Evolutionary conservation across 1,140 invertebrate species (phyloP).

Genomic region (Lutraria rhynchaena): DNA sequence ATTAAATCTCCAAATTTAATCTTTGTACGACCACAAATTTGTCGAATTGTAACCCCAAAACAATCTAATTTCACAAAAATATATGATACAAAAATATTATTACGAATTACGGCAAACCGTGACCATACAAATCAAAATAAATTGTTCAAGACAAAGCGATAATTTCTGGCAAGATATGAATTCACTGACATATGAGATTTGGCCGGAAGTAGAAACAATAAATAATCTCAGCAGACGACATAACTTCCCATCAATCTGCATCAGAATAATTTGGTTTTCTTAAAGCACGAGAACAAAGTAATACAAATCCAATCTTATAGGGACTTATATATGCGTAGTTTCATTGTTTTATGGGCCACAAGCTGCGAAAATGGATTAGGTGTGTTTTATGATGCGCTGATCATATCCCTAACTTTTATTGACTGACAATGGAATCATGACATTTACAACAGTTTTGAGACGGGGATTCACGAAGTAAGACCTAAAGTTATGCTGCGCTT

Average conservation of each 20-base stretch:
- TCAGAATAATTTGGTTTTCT: slow-evolving; percentile 59
- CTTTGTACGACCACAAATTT: too few relatives aligned
- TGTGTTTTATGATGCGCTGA: slow-evolving; percentile 26
- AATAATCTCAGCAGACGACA: slow-evolving; percentile 58
- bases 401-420: slow-evolving; percentile 20
- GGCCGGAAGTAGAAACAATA: slow-evolving; percentile 59
- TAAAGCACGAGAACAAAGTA: slow-evolving; percentile 31
- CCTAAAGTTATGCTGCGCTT: too few relatives aligned
- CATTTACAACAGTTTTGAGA: slow-evolving; percentile 1
- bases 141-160: slow-evolving; percentile 61
- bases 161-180: slow-evolving; percentile 59
- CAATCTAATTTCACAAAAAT: slow-evolving; percentile 29
- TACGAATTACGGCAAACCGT: slow-evolving; percentile 27
- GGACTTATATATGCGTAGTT: slow-evolving; percentile 33
- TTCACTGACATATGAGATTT: slow-evolving; percentile 60
- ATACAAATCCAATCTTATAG: slow-evolving; percentile 29
- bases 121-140: slow-evolving; percentile 58
- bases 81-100: slow-evolving; percentile 43
- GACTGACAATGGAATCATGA: slow-evolving; percentile 30
- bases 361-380: slow-evolving; percentile 53
- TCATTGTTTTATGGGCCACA: slow-evolving; percentile 52
- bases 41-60: too few relatives aligned
- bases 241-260: slow-evolving; percentile 58
- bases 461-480: too few relatives aligned
- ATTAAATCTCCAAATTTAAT: too few relatives aligned